A percentile compares a stretch with the other conserved stretches of the same genome.
These are phyloP conservation scores for Protophormia terraenovae DNA, from an alignment of 2,888 invertebrate species.

Conservation along the genomic window DNA sequence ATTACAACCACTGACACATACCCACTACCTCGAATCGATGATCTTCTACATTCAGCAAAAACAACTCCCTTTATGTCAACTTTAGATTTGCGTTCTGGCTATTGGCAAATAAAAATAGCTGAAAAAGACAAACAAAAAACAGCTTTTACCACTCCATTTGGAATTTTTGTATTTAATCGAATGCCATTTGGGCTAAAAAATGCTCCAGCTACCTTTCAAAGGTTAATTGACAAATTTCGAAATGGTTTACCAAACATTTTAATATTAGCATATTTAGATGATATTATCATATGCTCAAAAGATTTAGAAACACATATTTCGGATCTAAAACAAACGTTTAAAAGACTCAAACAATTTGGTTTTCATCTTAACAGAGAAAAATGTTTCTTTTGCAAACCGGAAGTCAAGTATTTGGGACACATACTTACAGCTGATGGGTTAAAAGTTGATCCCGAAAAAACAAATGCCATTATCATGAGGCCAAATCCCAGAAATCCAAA, in stretches of 20 bases:
- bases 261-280: slow-evolving; percentile 72
- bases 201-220: too few relatives aligned
- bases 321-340: slow-evolving; percentile 71
- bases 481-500: background rate
- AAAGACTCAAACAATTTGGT: slow-evolving; percentile 62
- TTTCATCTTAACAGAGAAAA: slow-evolving; percentile 72
- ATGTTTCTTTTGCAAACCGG: slow-evolving; percentile 57
- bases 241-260: slow-evolving; percentile 45
- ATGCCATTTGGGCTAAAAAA: too few relatives aligned
- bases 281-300: slow-evolving; percentile 70
- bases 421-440: slow-evolving; percentile 72
- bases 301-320: slow-evolving; percentile 70
- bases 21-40: too few relatives aligned
- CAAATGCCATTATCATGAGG: slow-evolving; percentile 66
- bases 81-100: too few relatives aligned
- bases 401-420: slow-evolving; percentile 74
- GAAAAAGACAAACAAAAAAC: too few relatives aligned
- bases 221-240: slow-evolving; percentile 72
- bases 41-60: too few relatives aligned
- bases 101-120: too few relatives aligned
- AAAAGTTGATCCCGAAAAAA: slow-evolving; percentile 72
- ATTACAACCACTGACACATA: too few relatives aligned
- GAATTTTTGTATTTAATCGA: too few relatives aligned
- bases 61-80: too few relatives aligned
- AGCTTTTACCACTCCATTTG: too few relatives aligned